Conservation (phyloP, 2,888 invertebrate genomes). For the Galerucella nymphaeae region DNA sequence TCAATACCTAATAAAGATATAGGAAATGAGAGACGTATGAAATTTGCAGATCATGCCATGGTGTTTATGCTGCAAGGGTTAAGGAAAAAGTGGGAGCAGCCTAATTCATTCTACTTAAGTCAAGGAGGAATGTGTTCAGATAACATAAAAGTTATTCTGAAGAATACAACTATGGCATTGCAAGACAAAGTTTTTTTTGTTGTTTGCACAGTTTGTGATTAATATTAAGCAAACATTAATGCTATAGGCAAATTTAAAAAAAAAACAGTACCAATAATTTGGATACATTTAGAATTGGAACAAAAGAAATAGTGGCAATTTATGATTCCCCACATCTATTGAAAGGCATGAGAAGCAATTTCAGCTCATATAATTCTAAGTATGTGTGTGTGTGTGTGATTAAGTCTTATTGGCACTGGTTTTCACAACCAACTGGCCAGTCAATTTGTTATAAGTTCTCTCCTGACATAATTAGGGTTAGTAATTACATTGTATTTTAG, state of each 20-base stretch:
- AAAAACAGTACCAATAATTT: not conserved
- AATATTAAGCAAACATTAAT: not conserved
- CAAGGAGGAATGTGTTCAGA: conserved; percentile 20
- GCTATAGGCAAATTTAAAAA: not conserved
- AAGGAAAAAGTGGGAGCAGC: conserved; percentile 31
- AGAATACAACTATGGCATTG: conserved; percentile 12
- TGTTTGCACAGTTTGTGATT: conserved; percentile 30
- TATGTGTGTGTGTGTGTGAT: too few species aligned
- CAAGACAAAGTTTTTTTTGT: conserved; percentile 25
- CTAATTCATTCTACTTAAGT: conserved; percentile 29
- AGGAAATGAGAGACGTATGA: conserved; percentile 10
- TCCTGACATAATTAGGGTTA: too few species aligned
- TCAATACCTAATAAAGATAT: too few species aligned
- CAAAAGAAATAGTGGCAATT: not conserved
- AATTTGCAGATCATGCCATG: conserved; percentile 38
- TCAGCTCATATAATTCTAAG: not conserved
- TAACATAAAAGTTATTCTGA: conserved; percentile 18
- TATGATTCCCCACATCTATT: conserved; percentile 4
- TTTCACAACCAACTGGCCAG: too few species aligned
- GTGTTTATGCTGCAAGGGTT: too few species aligned
- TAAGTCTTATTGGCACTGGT: too few species aligned
- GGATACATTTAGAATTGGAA: not conserved
- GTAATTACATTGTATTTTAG: too few species aligned
- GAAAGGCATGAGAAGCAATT: not conserved
- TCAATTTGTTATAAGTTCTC: too few species aligned